Evolutionary conservation across 2,888 invertebrate species (phyloP).

Genomic region (Invenusta paracnida): DNA sequence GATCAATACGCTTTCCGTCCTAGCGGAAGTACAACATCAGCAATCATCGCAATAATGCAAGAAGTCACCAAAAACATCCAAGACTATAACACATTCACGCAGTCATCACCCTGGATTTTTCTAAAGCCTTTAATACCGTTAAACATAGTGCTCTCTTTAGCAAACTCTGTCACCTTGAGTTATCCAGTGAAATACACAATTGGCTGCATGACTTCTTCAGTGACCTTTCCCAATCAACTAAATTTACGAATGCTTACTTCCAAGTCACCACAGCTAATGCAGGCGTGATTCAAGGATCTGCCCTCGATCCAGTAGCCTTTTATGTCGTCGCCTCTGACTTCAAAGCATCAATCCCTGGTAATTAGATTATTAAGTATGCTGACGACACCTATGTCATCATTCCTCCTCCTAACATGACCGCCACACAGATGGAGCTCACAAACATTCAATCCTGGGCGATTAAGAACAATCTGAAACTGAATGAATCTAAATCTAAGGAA

Average conservation of each 20-base stretch:
- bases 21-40: background rate
- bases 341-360: too few species aligned
- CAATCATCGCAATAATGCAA: background rate
- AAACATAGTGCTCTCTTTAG: constrained; percentile 9
- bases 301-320: background rate
- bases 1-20: constrained; percentile 17
- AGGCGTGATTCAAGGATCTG: background rate
- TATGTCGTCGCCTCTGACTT: background rate
- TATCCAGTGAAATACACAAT: background rate
- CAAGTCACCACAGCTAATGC: background rate
- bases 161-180: background rate
- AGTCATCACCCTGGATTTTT: background rate
- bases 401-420: background rate
- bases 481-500: background rate
- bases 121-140: background rate
- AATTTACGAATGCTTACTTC: background rate
- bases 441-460: background rate
- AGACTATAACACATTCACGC: background rate
- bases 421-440: background rate
- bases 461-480: constrained; percentile 1
- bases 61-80: constrained; percentile 16
- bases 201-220: constrained; percentile 17
- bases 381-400: background rate
- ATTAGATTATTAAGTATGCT: background rate
- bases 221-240: background rate